Percentiles rank a stretch among this genome's conserved stretches.
Conservation (phyloP, 1,140 invertebrate genomes). For the Hyles vespertilio region DNA sequence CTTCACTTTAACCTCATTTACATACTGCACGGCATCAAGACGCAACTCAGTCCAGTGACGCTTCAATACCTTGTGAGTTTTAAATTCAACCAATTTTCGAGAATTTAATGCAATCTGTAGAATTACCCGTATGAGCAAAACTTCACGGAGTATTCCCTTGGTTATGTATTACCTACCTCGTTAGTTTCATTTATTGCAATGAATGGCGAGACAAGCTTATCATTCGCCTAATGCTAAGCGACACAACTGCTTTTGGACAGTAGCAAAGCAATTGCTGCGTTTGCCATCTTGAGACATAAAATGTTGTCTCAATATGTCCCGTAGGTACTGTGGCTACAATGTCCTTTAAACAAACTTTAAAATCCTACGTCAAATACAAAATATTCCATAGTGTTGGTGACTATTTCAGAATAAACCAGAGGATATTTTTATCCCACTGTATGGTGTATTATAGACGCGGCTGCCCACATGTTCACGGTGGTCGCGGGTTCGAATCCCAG, state of each 20-base stretch:
- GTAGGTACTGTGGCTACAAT: too few relatives aligned
- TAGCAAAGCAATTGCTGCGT: not conserved
- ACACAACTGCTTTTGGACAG: not conserved
- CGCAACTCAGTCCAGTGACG: not conserved
- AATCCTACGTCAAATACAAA: not conserved
- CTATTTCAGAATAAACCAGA: not conserved
- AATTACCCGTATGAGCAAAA: not conserved
- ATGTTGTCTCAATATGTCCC: too few relatives aligned
- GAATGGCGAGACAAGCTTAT: too few relatives aligned
- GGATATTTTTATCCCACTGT: not conserved
- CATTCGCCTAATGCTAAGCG: too few relatives aligned
- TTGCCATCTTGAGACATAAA: too few relatives aligned
- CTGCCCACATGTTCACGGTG: too few relatives aligned
- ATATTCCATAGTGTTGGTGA: not conserved
- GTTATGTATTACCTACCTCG: not conserved
- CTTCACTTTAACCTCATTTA: slow-evolving; percentile 6
- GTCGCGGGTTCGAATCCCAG: too few relatives aligned
- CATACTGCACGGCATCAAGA: not conserved
- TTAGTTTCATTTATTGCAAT: not conserved
- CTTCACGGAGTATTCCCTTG: not conserved
- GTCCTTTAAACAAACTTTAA: not conserved
- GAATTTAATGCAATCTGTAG: too few relatives aligned
- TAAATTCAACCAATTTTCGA: not conserved
- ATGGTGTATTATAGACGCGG: too few relatives aligned
- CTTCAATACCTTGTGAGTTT: not conserved